A percentile compares a stretch with the other conserved stretches of the same genome.
Evolutionary conservation across 2,888 invertebrate species (phyloP).

Genomic region (Eudasyphora cyanicolor): DNA sequence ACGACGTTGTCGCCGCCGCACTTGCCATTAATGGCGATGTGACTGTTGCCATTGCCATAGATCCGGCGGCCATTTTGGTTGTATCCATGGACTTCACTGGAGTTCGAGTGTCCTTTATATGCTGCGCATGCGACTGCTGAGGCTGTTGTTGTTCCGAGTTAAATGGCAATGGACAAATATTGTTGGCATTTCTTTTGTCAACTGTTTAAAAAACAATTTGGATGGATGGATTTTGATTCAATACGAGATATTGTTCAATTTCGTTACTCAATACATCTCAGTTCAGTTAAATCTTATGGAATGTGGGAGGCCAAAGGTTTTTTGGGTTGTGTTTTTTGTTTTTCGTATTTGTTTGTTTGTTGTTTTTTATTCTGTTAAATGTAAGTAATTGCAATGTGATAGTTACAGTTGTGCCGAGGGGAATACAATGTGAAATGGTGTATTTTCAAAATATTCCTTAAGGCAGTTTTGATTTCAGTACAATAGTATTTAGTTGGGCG

Average conservation of each 20-base stretch:
- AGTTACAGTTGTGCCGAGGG: too few species aligned
- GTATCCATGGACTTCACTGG: neutral
- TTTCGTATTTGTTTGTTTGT: neutral
- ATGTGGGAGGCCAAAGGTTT: neutral
- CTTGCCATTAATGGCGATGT: too few species aligned
- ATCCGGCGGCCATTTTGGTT: neutral
- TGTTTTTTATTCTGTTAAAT: neutral
- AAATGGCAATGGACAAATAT: slow-evolving; percentile 70
- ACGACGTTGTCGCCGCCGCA: neutral
- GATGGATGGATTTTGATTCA: neutral
- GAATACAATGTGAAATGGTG: too few species aligned
- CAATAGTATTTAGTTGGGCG: too few species aligned
- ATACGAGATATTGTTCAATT: neutral
- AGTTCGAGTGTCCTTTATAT: neutral
- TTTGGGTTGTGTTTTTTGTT: neutral
- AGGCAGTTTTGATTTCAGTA: too few species aligned
- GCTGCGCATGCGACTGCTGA: slow-evolving; percentile 1
- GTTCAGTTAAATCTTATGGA: neutral
- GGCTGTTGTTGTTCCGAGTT: neutral
- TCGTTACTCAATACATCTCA: neutral
- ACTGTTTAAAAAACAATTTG: slow-evolving; percentile 69
- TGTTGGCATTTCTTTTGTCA: slow-evolving; percentile 75
- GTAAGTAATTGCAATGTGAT: neutral
- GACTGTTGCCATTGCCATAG: neutral
- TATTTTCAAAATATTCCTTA: too few species aligned